Percentiles rank a stretch among this genome's conserved stretches.
Conservation (phyloP, 2,797 vertebrate species). For the Manis javanica region DNA sequence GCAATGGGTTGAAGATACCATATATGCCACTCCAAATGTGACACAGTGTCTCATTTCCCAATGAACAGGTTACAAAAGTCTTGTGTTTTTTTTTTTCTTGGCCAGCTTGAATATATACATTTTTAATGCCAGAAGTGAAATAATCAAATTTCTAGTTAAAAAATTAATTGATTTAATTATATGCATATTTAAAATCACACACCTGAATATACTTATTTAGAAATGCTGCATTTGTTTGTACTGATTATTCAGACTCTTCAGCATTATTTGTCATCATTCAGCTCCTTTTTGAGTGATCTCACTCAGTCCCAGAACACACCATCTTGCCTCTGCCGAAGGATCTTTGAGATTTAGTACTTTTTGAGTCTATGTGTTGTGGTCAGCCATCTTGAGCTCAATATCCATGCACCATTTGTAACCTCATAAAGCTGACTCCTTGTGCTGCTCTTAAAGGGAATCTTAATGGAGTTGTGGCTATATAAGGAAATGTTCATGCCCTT, state of each 20-base stretch:
- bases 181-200: not conserved
- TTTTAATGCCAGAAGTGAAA: conserved; percentile 13
- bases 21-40: not conserved
- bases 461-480: not conserved
- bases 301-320: not conserved
- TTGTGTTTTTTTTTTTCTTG: not conserved
- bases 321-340: not conserved
- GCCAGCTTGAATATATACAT: not conserved
- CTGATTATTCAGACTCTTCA: not conserved
- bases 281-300: not conserved
- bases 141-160: not conserved
- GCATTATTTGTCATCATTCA: not conserved
- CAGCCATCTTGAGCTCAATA: not conserved
- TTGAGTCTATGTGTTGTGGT: not conserved
- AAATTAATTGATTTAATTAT: not conserved
- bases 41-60: conserved; percentile 36
- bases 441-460: not conserved
- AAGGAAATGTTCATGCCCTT: not conserved
- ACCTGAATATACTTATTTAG: not conserved
- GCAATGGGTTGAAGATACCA: not conserved
- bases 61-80: not conserved
- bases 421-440: not conserved
- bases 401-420: not conserved
- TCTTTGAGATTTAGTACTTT: not conserved
- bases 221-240: not conserved